phyloP scores from a whole-genome alignment of 2,113 vertebrate genomes.

The Pteronura brasiliensis region DNA sequence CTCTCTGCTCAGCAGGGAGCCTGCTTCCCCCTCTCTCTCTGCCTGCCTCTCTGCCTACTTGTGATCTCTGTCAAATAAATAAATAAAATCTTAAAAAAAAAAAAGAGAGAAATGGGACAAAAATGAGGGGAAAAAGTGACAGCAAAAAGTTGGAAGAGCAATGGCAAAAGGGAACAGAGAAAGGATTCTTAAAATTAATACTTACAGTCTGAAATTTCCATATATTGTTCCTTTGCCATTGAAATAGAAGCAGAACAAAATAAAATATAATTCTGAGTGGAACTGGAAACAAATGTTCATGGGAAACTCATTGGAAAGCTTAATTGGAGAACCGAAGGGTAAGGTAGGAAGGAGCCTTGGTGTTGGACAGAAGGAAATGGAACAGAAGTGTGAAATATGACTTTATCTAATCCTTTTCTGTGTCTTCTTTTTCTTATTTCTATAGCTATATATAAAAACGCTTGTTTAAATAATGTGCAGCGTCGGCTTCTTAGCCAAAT shows the following conservation, averaged over 20 bases:
- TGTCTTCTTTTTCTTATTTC: neutral
- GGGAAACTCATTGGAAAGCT: constrained; percentile 1
- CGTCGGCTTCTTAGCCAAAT: constrained; percentile 34
- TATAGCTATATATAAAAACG: neutral
- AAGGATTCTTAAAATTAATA: neutral
- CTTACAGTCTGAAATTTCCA: neutral
- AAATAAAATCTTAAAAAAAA: too few relatives aligned
- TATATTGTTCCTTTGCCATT: neutral
- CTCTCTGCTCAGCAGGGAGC: too few relatives aligned
- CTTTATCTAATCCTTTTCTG: neutral
- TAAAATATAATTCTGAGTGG: neutral
- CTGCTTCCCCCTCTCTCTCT: too few relatives aligned
- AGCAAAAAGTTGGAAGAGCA: neutral
- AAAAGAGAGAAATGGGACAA: neutral
- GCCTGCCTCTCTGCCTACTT: too few relatives aligned
- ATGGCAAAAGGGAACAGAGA: neutral
- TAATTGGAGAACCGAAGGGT: neutral
- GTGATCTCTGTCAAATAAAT: too few relatives aligned
- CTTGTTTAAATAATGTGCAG: constrained; percentile 17
- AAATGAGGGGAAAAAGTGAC: neutral
- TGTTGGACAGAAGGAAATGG: neutral
- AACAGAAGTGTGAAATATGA: neutral
- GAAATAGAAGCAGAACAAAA: neutral
- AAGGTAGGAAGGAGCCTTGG: neutral
- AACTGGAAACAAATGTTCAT: neutral